Evolutionary conservation across 2,113 vertebrate genomes (phyloP).

Genomic region (Sylvietta virens): DNA sequence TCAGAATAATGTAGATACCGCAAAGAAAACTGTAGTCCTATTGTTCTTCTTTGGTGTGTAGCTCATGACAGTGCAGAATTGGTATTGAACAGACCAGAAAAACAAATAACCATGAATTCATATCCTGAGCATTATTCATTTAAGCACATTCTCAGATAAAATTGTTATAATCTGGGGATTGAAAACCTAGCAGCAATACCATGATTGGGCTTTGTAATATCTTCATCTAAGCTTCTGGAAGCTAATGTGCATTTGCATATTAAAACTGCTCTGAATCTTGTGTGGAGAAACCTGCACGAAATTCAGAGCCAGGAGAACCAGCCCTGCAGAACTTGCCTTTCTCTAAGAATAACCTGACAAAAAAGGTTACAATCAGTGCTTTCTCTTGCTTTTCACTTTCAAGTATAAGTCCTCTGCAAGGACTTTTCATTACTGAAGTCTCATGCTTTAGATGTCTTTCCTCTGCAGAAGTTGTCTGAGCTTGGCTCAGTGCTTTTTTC

Average conservation of each 20-base stretch:
- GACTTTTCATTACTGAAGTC: not conserved
- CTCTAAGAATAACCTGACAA: not conserved
- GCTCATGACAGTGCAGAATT: constrained; percentile 37
- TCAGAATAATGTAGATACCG: not conserved
- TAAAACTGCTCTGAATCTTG: not conserved
- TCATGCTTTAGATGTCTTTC: not conserved
- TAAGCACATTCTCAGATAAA: not conserved
- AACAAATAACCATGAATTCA: constrained; percentile 17
- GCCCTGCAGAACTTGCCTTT: not conserved
- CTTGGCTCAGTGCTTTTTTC: not conserved
- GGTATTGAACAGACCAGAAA: constrained; percentile 6
- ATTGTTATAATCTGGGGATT: not conserved
- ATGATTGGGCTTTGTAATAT: not conserved
- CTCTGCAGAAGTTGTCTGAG: accelerated
- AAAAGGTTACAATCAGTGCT: not conserved
- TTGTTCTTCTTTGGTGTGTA: not conserved
- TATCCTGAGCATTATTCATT: not conserved
- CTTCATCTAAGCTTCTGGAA: not conserved
- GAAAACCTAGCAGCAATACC: not conserved
- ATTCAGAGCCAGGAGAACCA: not conserved
- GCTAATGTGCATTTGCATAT: not conserved
- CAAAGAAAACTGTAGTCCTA: not conserved
- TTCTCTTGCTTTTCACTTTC: not conserved
- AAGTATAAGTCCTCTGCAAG: not conserved
- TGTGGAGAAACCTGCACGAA: not conserved